A percentile compares a stretch with the other conserved stretches of the same genome.
These are phyloP conservation scores for Xestia ashworthii DNA, from an alignment of 2,888 invertebrate species.

Conservation along the genomic window DNA sequence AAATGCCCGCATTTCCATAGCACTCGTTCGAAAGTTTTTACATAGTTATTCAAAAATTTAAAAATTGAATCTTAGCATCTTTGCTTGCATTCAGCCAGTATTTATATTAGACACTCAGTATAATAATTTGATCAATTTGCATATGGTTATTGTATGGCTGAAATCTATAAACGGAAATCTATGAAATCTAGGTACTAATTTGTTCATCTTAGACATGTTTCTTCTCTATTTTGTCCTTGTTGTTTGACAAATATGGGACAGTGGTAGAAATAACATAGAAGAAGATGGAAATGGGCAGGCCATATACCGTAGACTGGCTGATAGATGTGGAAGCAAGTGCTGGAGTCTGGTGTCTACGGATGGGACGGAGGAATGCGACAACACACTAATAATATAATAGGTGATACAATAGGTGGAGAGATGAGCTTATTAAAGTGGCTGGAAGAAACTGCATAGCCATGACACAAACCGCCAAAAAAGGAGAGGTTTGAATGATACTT, in stretches of 20 bases:
- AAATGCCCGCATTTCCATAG: constrained; percentile 14
- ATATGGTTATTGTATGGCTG: neutral
- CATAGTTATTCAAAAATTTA: neutral
- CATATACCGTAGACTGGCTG: neutral
- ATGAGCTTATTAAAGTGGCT: too few species aligned
- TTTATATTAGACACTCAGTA: neutral
- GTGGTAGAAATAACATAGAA: neutral
- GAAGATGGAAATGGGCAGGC: neutral
- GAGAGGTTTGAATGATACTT: neutral
- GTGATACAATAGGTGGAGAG: too few species aligned
- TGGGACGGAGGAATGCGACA: too few species aligned
- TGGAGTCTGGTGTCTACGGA: too few species aligned
- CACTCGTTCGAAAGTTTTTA: constrained; percentile 1
- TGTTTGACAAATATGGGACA: neutral
- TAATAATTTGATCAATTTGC: neutral
- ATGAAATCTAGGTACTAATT: neutral
- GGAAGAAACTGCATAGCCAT: too few species aligned
- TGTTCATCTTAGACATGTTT: neutral
- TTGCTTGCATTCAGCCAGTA: neutral
- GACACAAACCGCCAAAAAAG: too few species aligned
- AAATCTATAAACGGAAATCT: neutral
- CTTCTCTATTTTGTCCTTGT: neutral
- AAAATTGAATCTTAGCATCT: neutral
- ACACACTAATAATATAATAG: too few species aligned
- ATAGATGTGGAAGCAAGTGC: too few species aligned